phyloP scores from a whole-genome alignment of 2,888 invertebrate species.

The Sarcophaga variegata region DNA sequence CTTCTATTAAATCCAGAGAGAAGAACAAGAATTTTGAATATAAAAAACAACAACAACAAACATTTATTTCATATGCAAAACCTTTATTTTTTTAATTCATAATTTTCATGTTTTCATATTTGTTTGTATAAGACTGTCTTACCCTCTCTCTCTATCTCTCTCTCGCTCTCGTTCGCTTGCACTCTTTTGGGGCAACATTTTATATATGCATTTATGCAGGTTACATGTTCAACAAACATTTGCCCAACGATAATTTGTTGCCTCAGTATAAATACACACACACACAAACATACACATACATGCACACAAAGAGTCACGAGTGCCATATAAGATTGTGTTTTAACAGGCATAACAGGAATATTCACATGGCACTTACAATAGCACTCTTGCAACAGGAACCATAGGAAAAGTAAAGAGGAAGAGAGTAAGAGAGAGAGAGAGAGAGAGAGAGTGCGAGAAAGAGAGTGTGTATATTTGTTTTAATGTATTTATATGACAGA shows the following conservation, averaged over 20 bases:
- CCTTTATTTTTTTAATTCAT: not conserved
- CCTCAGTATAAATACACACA: conserved; percentile 17
- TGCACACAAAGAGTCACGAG: not conserved
- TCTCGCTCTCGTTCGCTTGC: not conserved
- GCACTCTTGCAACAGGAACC: not conserved
- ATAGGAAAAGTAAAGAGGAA: not conserved
- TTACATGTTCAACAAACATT: conserved; percentile 67
- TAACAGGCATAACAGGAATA: conserved; percentile 3
- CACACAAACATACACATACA: not conserved
- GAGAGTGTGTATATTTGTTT: not conserved
- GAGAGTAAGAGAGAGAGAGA: not conserved
- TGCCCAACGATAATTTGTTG: conserved; percentile 61
- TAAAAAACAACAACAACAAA: not conserved
- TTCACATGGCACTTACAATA: conserved; percentile 20
- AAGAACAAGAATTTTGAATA: not conserved
- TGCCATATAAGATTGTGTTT: not conserved
- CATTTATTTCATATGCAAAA: conserved; percentile 2
- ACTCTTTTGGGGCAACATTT: conserved; percentile 32
- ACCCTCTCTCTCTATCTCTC: conserved; percentile 16
- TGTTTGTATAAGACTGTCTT: not conserved
- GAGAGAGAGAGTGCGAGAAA: not conserved
- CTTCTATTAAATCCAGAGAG: not conserved
- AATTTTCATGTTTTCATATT: conserved; percentile 22
- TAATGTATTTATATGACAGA: conserved; percentile 25
- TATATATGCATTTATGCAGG: conserved; percentile 61